Conservation (phyloP, 2,113 vertebrate species). For the Nibea coibor region DNA sequence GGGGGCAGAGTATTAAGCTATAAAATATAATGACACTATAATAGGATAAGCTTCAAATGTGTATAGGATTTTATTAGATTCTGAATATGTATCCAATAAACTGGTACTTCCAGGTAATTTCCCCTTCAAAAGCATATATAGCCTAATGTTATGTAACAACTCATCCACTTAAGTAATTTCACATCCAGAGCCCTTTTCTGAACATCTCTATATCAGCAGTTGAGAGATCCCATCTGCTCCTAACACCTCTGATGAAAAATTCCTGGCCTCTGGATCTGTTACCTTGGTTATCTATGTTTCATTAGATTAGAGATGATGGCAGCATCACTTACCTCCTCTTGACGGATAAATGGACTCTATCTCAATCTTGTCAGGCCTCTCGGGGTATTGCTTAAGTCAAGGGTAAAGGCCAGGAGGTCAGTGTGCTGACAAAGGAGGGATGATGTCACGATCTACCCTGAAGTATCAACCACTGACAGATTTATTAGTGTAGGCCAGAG, state of each 20-base stretch:
- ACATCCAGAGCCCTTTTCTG: slow-evolving; percentile 18
- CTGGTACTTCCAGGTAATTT: background rate
- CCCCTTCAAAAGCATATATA: background rate
- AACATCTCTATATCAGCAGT: slow-evolving; percentile 17
- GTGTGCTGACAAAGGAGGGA: slow-evolving; percentile 34
- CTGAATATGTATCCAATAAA: slow-evolving; percentile 3
- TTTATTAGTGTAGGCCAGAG: slow-evolving; percentile 9
- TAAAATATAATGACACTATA: background rate
- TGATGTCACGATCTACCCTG: slow-evolving; percentile 34
- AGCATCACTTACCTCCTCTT: slow-evolving; percentile 60
- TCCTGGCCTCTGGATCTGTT: slow-evolving; percentile 32
- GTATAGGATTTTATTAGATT: background rate
- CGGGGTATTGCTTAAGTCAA: slow-evolving; percentile 22
- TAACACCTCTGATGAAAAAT: slow-evolving; percentile 40
- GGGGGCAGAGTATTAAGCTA: background rate
- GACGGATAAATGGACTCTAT: slow-evolving; percentile 64
- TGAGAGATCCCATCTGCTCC: slow-evolving; percentile 33
- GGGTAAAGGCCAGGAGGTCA: slow-evolving; percentile 52
- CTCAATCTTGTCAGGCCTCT: slow-evolving; percentile 54
- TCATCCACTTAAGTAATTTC: slow-evolving; percentile 36
- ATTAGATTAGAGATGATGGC: slow-evolving; percentile 62
- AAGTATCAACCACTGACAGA: slow-evolving; percentile 12
- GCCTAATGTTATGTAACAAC: slow-evolving; percentile 23
- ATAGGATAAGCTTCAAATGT: background rate
- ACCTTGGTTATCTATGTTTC: slow-evolving; percentile 61